A percentile compares a stretch with the other conserved stretches of the same genome.
Evolutionary conservation across 23 tunicate species (phyloP).

Genomic region (Aplidium turbinatum): DNA sequence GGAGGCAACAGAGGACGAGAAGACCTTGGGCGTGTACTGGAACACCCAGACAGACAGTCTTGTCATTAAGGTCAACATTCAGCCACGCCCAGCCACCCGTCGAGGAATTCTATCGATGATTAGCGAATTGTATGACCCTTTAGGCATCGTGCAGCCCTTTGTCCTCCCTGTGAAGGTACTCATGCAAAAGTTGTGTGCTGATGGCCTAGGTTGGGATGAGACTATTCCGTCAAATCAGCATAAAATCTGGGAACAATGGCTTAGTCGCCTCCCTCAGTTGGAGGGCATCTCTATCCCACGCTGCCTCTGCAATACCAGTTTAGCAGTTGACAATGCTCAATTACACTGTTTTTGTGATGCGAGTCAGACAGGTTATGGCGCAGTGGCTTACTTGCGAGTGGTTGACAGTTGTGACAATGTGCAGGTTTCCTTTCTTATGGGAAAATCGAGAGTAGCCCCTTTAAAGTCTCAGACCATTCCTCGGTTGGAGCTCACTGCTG

Average conservation of each 20-base stretch:
- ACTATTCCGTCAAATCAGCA: background rate
- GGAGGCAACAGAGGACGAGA: background rate
- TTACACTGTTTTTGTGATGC: slow-evolving; percentile 40
- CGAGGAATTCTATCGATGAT: slow-evolving; percentile 27
- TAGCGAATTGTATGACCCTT: slow-evolving; percentile 14
- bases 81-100: slow-evolving; percentile 7
- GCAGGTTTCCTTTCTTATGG: slow-evolving; percentile 20
- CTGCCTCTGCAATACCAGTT: background rate
- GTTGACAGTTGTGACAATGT: background rate
- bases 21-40: slow-evolving; percentile 26
- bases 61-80: slow-evolving; percentile 4
- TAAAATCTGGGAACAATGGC: slow-evolving; percentile 16
- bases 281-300: slow-evolving; percentile 21
- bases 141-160: slow-evolving; percentile 18
- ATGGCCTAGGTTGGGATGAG: slow-evolving; percentile 21
- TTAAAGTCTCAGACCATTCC: slow-evolving; percentile 13
- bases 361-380: slow-evolving; percentile 20
- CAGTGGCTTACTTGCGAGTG: slow-evolving; percentile 20
- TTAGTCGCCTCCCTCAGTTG: slow-evolving; percentile 6
- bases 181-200: slow-evolving; percentile 9
- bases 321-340: background rate
- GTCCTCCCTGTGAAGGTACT: slow-evolving; percentile 16
- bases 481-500: slow-evolving; percentile 30
- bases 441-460: slow-evolving; percentile 34
- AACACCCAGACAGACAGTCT: background rate